Conservation (phyloP, 2,113 vertebrate genomes). For the Bos indicus region DNA sequence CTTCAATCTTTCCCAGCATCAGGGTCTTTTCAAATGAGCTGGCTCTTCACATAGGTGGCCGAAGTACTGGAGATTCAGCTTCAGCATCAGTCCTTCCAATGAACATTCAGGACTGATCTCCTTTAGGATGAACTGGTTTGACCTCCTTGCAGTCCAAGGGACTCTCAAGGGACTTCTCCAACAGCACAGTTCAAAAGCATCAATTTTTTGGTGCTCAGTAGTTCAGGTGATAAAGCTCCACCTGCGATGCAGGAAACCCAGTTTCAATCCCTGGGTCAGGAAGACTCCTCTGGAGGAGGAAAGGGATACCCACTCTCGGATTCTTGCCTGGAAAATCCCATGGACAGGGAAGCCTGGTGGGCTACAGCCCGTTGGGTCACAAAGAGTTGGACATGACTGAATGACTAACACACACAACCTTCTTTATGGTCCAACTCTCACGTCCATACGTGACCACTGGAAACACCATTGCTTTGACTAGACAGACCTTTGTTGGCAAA, state of each 20-base stretch:
- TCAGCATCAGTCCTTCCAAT: neutral
- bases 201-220: rapidly evolving
- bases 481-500: neutral
- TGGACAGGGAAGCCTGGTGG: neutral
- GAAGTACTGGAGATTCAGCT: neutral
- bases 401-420: neutral
- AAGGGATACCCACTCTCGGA: neutral
- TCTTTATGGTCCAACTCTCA: neutral
- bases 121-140: neutral
- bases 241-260: neutral
- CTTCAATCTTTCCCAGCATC: neutral
- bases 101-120: neutral
- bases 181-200: neutral
- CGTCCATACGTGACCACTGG: neutral
- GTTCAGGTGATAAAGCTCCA: neutral
- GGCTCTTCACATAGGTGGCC: rapidly evolving
- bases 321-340: neutral
- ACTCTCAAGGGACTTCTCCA: neutral
- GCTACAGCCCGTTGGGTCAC: neutral
- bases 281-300: neutral
- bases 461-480: neutral
- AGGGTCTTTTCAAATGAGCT: neutral
- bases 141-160: neutral
- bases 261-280: neutral
- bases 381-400: neutral